phyloP scores from a whole-genome alignment of 2,113 vertebrate species.

The Chrysemys picta region DNA sequence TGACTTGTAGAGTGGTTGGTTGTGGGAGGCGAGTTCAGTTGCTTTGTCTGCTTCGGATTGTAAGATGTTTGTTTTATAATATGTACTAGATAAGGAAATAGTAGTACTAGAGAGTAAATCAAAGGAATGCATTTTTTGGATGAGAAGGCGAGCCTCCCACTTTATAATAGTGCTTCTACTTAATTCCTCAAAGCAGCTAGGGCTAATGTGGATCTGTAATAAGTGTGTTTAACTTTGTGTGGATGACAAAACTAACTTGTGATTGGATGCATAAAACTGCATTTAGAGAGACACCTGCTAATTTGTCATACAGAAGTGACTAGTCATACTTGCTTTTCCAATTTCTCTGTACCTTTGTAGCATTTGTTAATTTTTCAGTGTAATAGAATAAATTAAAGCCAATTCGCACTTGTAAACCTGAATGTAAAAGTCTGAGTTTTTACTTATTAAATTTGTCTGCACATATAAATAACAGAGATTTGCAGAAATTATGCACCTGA shows the following conservation, averaged over 20 bases:
- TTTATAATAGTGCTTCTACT: background rate
- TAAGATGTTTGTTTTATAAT: background rate
- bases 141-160: background rate
- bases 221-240: background rate
- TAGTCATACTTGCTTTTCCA: background rate
- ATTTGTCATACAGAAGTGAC: background rate
- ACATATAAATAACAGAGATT: background rate
- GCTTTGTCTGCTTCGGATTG: background rate
- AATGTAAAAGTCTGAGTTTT: background rate
- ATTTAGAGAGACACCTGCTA: background rate
- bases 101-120: background rate
- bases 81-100: background rate
- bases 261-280: background rate
- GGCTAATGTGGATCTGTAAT: background rate
- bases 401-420: background rate
- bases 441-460: background rate
- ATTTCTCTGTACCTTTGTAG: background rate
- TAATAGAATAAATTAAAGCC: background rate
- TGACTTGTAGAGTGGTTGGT: background rate
- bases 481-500: accelerated
- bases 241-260: background rate
- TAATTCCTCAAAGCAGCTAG: constrained; percentile 44
- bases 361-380: background rate
- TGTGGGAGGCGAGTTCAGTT: background rate
- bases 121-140: constrained; percentile 25